Base-by-base conservation (phyloP, 2,888 invertebrate genomes). In the Chaetoderma sp. region DNA sequence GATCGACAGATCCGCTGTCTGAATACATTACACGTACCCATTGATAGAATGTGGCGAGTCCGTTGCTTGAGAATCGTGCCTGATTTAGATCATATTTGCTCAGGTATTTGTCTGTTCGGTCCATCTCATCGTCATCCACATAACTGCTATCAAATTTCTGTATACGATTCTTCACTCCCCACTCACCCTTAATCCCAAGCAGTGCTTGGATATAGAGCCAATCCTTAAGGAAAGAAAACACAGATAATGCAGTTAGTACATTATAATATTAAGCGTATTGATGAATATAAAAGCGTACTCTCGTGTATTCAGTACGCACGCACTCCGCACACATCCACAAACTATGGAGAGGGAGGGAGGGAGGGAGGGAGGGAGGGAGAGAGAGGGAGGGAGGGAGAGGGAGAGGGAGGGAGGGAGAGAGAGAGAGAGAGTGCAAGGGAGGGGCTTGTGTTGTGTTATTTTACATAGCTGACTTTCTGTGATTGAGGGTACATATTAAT, bases 21-120 rank as follows among this genome's bases (percentile, higher is more conserved):
- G n/a, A n/a, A n/a, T n/a, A n/a, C n/a, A n/a, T n/a, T 47, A 18
- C 23, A 28, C 68, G 49, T 64, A 74, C 74, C 74, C 82, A 82
- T n/a, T 78, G 65, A 52, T 77, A 79, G 68, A 82, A 81, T 2
- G 81, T 72, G 1, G 77, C 77, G 10, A 80, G 80, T 8, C 80
- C 80, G 2, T 78, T 71, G 60, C 81, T 81, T 58, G 76, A 73
- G 52, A 75, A 70, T 27, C 78, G 57, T 23, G 77, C 77, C n/a
- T 72, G 67, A n/a, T 68, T 52, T 55, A 78, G 64, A 27, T 71
- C 72, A 21, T 73, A 71, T 6, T 49, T 23, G 16, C 62, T 50
- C 33, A 78, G 66, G 23, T 73, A 50, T 2, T 64, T 21, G 49
- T 73, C 61, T 0, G 72, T 65, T 10, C 59, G 56, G 2, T 58